phyloP scores from a whole-genome alignment of 2,113 vertebrate species.

The Notothenia rossii region DNA sequence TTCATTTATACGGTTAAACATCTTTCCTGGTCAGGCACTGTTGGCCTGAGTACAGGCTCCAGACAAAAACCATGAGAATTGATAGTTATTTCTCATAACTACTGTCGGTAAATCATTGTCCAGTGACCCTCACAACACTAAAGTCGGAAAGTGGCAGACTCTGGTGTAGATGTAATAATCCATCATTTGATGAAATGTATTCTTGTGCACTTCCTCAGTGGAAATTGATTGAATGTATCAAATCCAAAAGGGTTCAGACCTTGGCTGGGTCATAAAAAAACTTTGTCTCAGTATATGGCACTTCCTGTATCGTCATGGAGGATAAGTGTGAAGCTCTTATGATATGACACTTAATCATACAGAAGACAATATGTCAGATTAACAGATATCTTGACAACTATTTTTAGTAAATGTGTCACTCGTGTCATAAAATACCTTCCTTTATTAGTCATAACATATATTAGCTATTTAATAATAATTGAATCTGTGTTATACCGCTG shows the following conservation, averaged over 20 bases:
- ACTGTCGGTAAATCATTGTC: conserved; percentile 13
- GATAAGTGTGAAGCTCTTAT: neutral
- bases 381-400: too few species aligned
- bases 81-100: conserved; percentile 42
- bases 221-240: conserved; percentile 13
- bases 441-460: neutral
- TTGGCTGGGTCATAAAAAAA: conserved; percentile 14
- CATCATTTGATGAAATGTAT: conserved; percentile 27
- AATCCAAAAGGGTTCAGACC: neutral
- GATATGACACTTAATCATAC: neutral
- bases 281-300: neutral
- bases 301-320: neutral
- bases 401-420: too few species aligned
- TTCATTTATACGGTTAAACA: conserved; percentile 44
- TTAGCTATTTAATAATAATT: neutral
- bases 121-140: conserved; percentile 17
- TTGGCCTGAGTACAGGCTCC: conserved; percentile 1
- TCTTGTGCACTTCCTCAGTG: neutral
- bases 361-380: neutral
- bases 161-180: neutral
- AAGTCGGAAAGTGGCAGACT: conserved; percentile 32
- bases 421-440: neutral
- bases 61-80: conserved; percentile 20
- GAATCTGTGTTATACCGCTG: neutral
- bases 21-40: conserved; percentile 24